Percentiles rank a stretch among this genome's conserved stretches.
phyloP scores from a whole-genome alignment of 2,113 vertebrate genomes.

The Periophthalmodon schlosseri region DNA sequence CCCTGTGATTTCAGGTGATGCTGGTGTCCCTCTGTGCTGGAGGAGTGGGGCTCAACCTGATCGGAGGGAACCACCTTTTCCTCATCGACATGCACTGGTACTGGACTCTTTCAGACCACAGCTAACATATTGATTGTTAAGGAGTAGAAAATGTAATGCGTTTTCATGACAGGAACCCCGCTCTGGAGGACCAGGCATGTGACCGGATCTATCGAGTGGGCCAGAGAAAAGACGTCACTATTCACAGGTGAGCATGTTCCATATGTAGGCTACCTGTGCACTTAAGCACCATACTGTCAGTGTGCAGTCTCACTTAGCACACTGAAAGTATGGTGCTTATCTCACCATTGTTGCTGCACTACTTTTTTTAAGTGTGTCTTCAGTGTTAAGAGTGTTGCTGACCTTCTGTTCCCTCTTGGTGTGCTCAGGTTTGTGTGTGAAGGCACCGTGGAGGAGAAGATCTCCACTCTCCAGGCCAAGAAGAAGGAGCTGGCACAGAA shows the following conservation, averaged over 20 bases:
- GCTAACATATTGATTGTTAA: too few relatives aligned
- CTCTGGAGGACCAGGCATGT: conserved; percentile 95
- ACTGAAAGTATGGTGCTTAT: too few relatives aligned
- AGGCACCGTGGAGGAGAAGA: conserved; percentile 94
- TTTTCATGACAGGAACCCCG: conserved; percentile 85
- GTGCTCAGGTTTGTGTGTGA: conserved; percentile 88
- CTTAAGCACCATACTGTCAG: too few relatives aligned
- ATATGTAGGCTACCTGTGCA: too few relatives aligned
- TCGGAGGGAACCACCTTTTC: conserved; percentile 95
- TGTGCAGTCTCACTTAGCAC: too few relatives aligned
- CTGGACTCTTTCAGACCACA: neutral
- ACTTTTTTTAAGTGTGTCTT: too few relatives aligned
- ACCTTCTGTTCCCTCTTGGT: neutral
- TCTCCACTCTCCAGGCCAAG: conserved; percentile 84
- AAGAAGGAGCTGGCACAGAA: conserved; percentile 93
- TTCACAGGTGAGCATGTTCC: conserved; percentile 83
- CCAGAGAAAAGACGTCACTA: conserved; percentile 87
- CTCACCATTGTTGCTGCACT: too few relatives aligned
- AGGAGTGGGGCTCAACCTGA: conserved; percentile 91
- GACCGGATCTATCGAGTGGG: conserved; percentile 95
- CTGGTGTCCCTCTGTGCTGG: conserved; percentile 93
- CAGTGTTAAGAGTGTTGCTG: too few relatives aligned
- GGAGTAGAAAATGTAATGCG: too few relatives aligned
- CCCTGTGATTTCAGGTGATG: conserved; percentile 78
- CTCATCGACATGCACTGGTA: conserved; percentile 98